phyloP scores from a whole-genome alignment of 2,113 vertebrate species.

The Bubo bubo region DNA sequence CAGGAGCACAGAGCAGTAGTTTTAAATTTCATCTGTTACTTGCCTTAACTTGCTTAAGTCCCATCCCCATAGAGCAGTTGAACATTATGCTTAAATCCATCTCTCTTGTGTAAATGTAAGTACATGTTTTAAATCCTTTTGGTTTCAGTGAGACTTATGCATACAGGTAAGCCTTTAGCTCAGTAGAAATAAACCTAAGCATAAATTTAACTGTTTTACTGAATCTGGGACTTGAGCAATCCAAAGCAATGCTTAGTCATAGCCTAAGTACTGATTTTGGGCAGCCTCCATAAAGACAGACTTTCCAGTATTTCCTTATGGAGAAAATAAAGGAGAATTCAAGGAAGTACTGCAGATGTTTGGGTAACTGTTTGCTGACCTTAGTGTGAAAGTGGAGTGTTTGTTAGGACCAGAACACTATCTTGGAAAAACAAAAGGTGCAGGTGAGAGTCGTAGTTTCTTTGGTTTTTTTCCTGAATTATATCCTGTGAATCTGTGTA shows the following conservation, averaged over 20 bases:
- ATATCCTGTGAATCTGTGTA: accelerated
- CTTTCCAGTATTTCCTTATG: background rate
- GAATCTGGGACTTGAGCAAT: background rate
- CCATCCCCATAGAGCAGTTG: background rate
- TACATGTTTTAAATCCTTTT: background rate
- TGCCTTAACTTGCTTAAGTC: background rate
- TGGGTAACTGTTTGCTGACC: background rate
- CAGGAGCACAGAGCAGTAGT: background rate
- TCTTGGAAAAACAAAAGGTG: background rate
- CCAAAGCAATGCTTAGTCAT: background rate
- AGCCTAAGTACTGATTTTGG: background rate
- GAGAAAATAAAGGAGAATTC: background rate
- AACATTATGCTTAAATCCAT: background rate
- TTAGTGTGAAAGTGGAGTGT: background rate
- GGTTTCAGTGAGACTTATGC: background rate
- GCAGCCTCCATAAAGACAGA: background rate
- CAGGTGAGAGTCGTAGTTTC: background rate
- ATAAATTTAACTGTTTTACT: background rate
- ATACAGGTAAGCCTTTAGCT: background rate
- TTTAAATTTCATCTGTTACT: background rate
- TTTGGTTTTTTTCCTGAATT: background rate
- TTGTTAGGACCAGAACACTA: background rate
- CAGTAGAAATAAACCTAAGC: background rate
- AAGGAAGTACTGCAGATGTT: background rate
- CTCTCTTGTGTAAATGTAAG: background rate